These are phyloP conservation scores for Ancistrus triradiatus DNA, from an alignment of 2,113 vertebrate species.

Conservation along the genomic window DNA sequence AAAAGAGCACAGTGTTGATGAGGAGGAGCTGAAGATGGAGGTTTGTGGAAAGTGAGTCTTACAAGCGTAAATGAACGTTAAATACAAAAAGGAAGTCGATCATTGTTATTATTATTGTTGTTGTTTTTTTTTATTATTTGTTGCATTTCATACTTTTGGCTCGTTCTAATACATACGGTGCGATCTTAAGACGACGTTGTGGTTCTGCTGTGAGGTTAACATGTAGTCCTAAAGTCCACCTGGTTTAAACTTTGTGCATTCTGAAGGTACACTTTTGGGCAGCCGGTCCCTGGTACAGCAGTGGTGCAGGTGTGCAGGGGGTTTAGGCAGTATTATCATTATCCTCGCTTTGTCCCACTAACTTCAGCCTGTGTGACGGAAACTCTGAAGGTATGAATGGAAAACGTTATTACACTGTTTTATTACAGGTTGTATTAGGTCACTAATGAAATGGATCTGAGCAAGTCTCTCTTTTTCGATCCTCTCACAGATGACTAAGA, in stretches of 20 bases:
- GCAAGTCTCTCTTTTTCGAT: neutral
- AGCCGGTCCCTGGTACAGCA: conserved; percentile 59
- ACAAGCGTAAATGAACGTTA: no score
- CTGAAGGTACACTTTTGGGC: conserved; percentile 63
- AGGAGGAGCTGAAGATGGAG: conserved; percentile 40
- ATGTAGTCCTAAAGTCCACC: no score
- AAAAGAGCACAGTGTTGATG: conserved; percentile 36
- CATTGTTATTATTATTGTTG: no score
- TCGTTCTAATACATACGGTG: no score
- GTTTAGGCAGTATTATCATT: accelerated
- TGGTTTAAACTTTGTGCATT: neutral
- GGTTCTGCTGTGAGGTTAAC: no score
- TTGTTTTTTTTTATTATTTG: no score
- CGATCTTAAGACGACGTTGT: no score
- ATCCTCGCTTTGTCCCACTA: accelerated
- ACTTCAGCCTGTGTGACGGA: conserved; percentile 32
- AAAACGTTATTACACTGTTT: no score
- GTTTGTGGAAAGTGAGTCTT: conserved; percentile 64
- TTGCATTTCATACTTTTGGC: no score
- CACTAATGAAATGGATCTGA: conserved; percentile 39
- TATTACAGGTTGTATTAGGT: neutral
- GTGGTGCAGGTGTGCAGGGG: conserved; percentile 43
- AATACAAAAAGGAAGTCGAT: no score
- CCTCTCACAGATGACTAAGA: neutral
- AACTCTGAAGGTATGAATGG: conserved; percentile 17